Percentiles rank a stretch among this genome's conserved stretches.
These are phyloP conservation scores for Antitype chi DNA, from an alignment of 2,888 invertebrate species.

Conservation along the genomic window DNA sequence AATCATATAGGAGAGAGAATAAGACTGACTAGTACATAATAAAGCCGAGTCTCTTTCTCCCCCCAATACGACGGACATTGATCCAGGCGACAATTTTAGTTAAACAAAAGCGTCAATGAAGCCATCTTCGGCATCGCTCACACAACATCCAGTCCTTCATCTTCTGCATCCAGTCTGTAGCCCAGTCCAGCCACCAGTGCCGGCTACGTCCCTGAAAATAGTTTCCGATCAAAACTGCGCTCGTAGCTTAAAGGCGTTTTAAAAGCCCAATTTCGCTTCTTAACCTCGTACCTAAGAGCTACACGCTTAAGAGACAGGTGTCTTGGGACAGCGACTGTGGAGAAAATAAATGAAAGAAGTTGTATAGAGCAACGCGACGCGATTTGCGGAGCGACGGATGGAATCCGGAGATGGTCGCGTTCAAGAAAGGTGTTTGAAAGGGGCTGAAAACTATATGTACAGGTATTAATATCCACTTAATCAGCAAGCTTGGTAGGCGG, in stretches of 20 bases:
- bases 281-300: background rate
- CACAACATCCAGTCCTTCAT: too few relatives aligned
- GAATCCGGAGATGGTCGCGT: background rate
- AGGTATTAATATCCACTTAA: too few relatives aligned
- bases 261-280: background rate
- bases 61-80: background rate
- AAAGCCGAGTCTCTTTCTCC: background rate
- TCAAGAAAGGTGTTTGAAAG: too few relatives aligned
- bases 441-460: too few relatives aligned
- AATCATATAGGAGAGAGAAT: background rate
- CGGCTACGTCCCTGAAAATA: background rate
- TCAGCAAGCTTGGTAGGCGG: too few relatives aligned
- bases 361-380: background rate
- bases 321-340: background rate
- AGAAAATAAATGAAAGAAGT: background rate
- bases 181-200: too few relatives aligned
- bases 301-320: background rate
- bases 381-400: background rate
- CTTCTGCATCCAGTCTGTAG: too few relatives aligned
- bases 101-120: too few relatives aligned
- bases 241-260: background rate
- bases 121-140: too few relatives aligned
- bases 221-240: background rate
- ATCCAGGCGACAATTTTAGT: background rate
- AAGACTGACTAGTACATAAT: conserved; percentile 10